Base-by-base conservation (phyloP, 2,888 invertebrate genomes). In the Ormia ochracea region DNA sequence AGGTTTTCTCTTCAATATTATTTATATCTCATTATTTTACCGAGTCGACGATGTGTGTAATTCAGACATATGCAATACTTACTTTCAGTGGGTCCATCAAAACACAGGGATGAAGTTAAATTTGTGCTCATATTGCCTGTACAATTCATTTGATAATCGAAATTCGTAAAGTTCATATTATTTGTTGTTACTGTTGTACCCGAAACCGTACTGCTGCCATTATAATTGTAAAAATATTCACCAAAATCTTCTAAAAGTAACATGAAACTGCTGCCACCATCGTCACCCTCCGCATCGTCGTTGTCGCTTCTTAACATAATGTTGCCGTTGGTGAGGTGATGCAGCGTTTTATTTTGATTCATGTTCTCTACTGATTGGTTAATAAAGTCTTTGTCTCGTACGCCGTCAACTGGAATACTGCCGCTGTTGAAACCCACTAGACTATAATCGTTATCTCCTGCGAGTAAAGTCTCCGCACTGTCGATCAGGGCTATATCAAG, bases 171-270 rank as follows among this genome's bases (percentile, higher is more conserved):
- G 81, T 89, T 89, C 4, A 61, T 9, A 36, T 33, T 61, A 50
- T 72, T 76, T 63, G 75, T 66, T 75, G 84, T 72, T 81, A 83
- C 83, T 66, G 82, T 81, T 83, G 87, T 85, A 81, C 87, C 88
- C 85, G 88, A 84, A 85, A 87, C 85, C 84, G 83, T 85, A 58
- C 41, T 66, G 80, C 87, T 89, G n/a, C 88, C 88, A 78, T 90
- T 90, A 77, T 87, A 90, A 84, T 90, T 93, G 84, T 92, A 93
- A 88, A 95, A 93, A 88, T 94, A 95, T 87, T 95, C 95, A 90
- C 94, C 94, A 87, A 95, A 93, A 86, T 95, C 95, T 84, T 95
- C 94, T 54, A 94, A 92, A 69, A 94, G 89, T 88, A 93, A 91
- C 91, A 93, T 91, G 84, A 93, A 92, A 43, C 90, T 88, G 82